A percentile compares a stretch with the other conserved stretches of the same genome.
phyloP scores from a whole-genome alignment of 1,140 invertebrate species.

The Choristoneura fumiferana region DNA sequence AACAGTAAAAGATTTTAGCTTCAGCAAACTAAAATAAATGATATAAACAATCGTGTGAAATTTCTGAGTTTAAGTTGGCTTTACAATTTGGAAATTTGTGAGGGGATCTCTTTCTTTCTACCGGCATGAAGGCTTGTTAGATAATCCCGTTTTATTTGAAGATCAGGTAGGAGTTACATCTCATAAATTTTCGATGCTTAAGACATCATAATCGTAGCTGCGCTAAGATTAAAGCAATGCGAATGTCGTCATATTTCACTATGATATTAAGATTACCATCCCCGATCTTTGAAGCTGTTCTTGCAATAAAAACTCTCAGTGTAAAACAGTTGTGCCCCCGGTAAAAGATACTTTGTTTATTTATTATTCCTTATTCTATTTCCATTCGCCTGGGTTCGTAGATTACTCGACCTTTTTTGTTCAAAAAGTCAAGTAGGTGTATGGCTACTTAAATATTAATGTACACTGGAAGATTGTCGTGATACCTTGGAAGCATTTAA shows the following conservation, averaged over 20 bases:
- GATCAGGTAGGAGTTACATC: too few species aligned
- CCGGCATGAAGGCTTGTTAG: too few species aligned
- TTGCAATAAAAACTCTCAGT: not conserved
- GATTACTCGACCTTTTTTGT: slow-evolving; percentile 36
- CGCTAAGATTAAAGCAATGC: not conserved
- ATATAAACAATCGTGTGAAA: too few species aligned
- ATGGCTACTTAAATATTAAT: slow-evolving; percentile 39
- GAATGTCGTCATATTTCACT: not conserved
- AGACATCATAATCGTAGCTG: too few species aligned
- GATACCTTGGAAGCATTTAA: not conserved
- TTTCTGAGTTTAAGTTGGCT: too few species aligned
- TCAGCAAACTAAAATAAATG: too few species aligned
- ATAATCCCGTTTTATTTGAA: too few species aligned
- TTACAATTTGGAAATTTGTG: too few species aligned
- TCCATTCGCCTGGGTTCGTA: slow-evolving; percentile 26
- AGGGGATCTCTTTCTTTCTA: too few species aligned
- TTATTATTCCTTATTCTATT: slow-evolving; percentile 21
- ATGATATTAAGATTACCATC: not conserved
- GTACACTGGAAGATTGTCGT: slow-evolving; percentile 23
- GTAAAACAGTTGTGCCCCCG: not conserved
- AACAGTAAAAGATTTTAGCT: too few species aligned
- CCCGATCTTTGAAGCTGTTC: not conserved
- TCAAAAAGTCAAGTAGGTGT: slow-evolving; percentile 36
- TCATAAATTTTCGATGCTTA: too few species aligned
- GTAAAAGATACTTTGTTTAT: slow-evolving; percentile 12